These are phyloP conservation scores for Netelia melanura DNA, from an alignment of 2,888 invertebrate species.

Conservation along the genomic window DNA sequence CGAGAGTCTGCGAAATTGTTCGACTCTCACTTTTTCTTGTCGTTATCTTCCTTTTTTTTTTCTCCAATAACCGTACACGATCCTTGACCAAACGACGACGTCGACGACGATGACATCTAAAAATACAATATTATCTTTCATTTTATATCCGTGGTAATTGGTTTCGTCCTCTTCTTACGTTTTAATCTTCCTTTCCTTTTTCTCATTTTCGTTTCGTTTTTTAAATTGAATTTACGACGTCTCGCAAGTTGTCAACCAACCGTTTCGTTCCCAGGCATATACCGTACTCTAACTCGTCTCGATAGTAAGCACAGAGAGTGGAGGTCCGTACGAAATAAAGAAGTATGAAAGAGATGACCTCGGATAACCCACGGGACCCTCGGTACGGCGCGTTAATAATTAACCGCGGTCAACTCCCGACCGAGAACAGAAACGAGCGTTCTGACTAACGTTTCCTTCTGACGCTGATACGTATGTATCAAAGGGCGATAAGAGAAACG, in stretches of 20 bases:
- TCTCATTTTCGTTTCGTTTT: too few relatives aligned
- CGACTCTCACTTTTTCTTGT: constrained; percentile 44
- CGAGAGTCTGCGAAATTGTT: constrained; percentile 40
- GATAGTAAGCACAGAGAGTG: not conserved
- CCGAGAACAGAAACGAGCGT: not conserved
- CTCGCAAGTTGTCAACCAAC: too few relatives aligned
- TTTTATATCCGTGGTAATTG: too few relatives aligned
- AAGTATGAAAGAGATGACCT: constrained; percentile 24
- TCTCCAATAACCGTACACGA: not conserved
- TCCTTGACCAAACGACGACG: too few relatives aligned
- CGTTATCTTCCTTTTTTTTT: not conserved
- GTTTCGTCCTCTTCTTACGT: too few relatives aligned
- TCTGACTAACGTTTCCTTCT: not conserved
- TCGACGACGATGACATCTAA: too few relatives aligned
- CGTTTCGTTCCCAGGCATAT: too few relatives aligned
- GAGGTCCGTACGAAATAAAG: not conserved
- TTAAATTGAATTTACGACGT: too few relatives aligned
- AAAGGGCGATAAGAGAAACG: not conserved
- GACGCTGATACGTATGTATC: not conserved
- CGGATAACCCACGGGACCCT: constrained; percentile 28
- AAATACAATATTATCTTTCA: too few relatives aligned
- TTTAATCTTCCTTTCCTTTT: too few relatives aligned
- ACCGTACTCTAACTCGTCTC: too few relatives aligned
- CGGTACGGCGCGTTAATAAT: constrained; percentile 29
- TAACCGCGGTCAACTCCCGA: not conserved